Base-by-base conservation (phyloP, 2,797 vertebrate species). In the Serranus cabrilla region DNA sequence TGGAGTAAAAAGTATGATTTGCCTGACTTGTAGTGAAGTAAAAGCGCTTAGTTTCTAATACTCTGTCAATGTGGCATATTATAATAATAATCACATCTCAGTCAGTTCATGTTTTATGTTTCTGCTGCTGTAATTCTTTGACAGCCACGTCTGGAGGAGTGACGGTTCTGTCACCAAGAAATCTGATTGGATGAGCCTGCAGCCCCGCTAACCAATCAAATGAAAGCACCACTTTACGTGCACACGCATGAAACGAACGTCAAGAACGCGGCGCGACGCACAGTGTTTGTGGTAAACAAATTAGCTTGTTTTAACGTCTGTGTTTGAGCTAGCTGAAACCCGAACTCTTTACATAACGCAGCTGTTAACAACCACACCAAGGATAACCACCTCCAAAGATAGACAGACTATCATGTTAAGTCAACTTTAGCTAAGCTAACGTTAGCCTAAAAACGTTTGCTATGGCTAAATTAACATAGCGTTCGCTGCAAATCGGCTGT, bases 101-200 rank as follows among this genome's bases (percentile, higher is more conserved):
- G 17, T 56, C 13, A 49, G 18, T 7, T 27, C 39, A 55, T 42
- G 40, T 63, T 25, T 56, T 5, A 2, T 42, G 3, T 25, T 27
- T 47, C 8, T 31, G 23, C 5, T 1, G 10, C 7, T 40, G 47
- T 43, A 39, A 21, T 31, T 43, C 16, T 11, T 45, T 25, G 21
- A 46, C 17, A 0, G 6, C n/a, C 42, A 45, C 17, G 23, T 60
- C 16, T 27, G 25, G 12, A 43, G 43, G 0, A 0, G 12, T 11
- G 10, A 12, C 9, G 0, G 37, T 45, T 9, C 59, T 8, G 37
- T 12, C 25, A 1, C 7, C 40, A 1, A 13, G 8, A 0, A 3
- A 25, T 7, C 2, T 50, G 62, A 62, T 51, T 73, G 20, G 61
- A 31, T 11, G 5, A 71, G 21, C 11, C 11, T 5, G 0, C 1